Conservation (phyloP, 2,113 vertebrate genomes). For the Alligator mississippiensis region DNA sequence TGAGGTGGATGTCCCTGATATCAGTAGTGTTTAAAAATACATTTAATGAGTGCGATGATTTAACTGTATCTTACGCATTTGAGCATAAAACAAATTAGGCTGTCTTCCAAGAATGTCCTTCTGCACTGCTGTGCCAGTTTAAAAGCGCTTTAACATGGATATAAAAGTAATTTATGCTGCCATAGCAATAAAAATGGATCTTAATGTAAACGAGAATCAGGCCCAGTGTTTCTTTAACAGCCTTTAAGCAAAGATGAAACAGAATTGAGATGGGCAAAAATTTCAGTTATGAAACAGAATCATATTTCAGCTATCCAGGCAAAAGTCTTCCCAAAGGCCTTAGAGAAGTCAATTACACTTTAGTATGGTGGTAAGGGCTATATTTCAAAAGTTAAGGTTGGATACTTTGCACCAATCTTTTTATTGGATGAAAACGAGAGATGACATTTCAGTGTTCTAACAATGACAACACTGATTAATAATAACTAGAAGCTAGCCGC, state of each 20-base stretch:
- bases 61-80: not conserved
- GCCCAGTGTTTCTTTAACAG: not conserved
- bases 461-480: slow-evolving; percentile 34
- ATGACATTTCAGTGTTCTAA: slow-evolving; percentile 32
- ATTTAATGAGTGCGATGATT: not conserved
- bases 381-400: not conserved
- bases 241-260: slow-evolving; percentile 10
- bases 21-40: slow-evolving; percentile 3
- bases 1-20: not conserved
- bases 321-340: not conserved
- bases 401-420: slow-evolving; percentile 4
- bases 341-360: not conserved
- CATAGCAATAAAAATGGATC: not conserved
- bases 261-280: not conserved
- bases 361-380: not conserved
- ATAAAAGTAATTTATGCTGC: not conserved
- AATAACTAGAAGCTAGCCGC: slow-evolving; percentile 2
- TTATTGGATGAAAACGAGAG: slow-evolving; percentile 30
- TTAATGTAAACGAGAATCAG: not conserved
- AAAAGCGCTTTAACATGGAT: not conserved
- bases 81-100: no score
- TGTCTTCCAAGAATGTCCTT: not conserved
- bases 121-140: not conserved
- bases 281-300: not conserved
- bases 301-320: not conserved